Conservation (phyloP, 2,113 vertebrate genomes). For the Connochaetes taurinus region DNA sequence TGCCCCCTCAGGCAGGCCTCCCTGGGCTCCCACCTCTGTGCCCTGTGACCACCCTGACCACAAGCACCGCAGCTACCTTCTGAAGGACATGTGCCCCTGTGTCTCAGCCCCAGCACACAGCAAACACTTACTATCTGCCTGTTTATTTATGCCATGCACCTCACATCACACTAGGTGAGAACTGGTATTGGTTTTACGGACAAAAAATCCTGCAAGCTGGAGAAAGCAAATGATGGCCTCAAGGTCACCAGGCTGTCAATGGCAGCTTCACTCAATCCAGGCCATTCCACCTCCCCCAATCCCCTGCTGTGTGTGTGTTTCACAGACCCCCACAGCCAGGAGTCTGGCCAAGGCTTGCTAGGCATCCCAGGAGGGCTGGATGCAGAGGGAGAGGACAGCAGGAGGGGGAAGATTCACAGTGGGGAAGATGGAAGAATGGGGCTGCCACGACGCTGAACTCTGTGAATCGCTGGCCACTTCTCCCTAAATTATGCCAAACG, state of each 20-base stretch:
- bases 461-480: no score
- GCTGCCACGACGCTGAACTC: not conserved
- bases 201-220: not conserved
- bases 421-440: not conserved
- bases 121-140: not conserved
- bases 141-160: not conserved
- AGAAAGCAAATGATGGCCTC: not conserved
- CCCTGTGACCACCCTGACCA: not conserved
- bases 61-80: not conserved
- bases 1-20: not conserved
- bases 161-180: not conserved
- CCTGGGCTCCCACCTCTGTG: accelerated
- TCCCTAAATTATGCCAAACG: not conserved
- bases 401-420: not conserved
- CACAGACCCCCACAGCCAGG: not conserved
- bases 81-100: not conserved
- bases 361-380: not conserved
- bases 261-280: not conserved
- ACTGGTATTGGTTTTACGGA: not conserved
- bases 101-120: not conserved
- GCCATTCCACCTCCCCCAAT: not conserved
- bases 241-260: not conserved
- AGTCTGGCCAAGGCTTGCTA: not conserved
- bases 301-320: no score
- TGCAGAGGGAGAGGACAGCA: not conserved